These are phyloP conservation scores for Spondyliosoma cantharus DNA, from an alignment of 2,797 vertebrate genomes.

Conservation along the genomic window DNA sequence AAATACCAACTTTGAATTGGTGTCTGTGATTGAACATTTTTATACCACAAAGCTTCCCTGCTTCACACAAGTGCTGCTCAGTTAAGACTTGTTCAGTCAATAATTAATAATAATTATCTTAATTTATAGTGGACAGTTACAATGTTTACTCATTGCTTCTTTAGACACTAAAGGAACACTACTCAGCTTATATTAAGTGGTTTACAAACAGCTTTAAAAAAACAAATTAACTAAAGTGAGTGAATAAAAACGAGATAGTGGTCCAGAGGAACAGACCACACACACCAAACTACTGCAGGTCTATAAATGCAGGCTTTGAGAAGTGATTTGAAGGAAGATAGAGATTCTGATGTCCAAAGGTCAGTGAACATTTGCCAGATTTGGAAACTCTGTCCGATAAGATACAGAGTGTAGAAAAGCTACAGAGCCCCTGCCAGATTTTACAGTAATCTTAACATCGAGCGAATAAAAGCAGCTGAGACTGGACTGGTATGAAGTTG, in stretches of 20 bases:
- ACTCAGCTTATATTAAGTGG: background rate
- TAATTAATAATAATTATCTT: conserved; percentile 35
- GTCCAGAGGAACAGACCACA: background rate
- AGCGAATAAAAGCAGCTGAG: background rate
- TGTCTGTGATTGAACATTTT: conserved; percentile 24
- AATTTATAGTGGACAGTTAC: conserved; percentile 13
- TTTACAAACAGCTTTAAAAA: background rate
- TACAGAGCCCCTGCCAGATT: background rate
- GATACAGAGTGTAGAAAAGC: background rate
- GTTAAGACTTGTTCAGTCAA: conserved; percentile 21
- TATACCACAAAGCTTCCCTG: background rate
- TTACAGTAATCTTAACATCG: background rate
- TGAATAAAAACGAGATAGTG: background rate
- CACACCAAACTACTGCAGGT: background rate
- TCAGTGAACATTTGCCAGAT: background rate
- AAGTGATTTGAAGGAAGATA: background rate
- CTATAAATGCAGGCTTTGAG: background rate
- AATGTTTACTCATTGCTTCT: conserved; percentile 28
- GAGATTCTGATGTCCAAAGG: background rate
- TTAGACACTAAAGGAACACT: conserved; percentile 1
- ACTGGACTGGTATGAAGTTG: background rate
- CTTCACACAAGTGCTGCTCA: background rate
- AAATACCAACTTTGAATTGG: conserved; percentile 35
- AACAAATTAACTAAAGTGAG: background rate
- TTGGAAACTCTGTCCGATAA: background rate